Evolutionary conservation across 2,888 invertebrate species (phyloP), one percentile per base, ranked within the genome.

Genomic region (Meiosimyza platycephala): DNA sequence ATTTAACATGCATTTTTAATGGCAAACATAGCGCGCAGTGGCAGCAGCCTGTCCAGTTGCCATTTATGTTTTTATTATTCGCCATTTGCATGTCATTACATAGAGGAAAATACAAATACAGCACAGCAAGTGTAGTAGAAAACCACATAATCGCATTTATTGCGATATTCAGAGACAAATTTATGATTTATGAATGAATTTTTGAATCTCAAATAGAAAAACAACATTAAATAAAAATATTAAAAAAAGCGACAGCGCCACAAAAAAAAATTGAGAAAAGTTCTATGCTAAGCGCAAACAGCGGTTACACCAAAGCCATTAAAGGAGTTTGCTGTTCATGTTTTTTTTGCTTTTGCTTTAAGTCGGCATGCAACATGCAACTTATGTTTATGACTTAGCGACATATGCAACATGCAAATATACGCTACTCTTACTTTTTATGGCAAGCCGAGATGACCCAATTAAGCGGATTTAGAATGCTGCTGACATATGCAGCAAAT

Each of bases 181-280:
- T 82, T 82, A 82, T 82, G 82, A 82, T 82, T 82, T 82, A 82
- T 82, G 82, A 82, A 81, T 82, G 71, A 51, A 33, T 48, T 48
- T n/a, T 66, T 55, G 13, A 16, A 52, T 62, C 33, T 9, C 16
- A 40, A 62, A 18, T 16, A 3, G 15, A 1, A 15, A 28, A 60
- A 40, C 13, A n/a, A 40, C 4, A 62, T 40, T n/a, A 18, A 47
- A 40, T 33, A 40, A 28, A 5, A 40, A 64, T 22, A 52, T 11
- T 15, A 51, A 16, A 11, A 50, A 12, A 15, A 65, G 7, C 60
- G 28, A 15, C 11, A 40, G 40, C 9, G 40, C 40, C 40, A 40
- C 40, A 40, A 40, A 40, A 9, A 7, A 40, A 1, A n/a, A n/a
- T n/a, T 22, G 22, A 40, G 9, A 40, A 40, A 40, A 40, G 9